These are phyloP conservation scores for Columba livia DNA, from an alignment of 2,113 vertebrate species.

Conservation along the genomic window DNA sequence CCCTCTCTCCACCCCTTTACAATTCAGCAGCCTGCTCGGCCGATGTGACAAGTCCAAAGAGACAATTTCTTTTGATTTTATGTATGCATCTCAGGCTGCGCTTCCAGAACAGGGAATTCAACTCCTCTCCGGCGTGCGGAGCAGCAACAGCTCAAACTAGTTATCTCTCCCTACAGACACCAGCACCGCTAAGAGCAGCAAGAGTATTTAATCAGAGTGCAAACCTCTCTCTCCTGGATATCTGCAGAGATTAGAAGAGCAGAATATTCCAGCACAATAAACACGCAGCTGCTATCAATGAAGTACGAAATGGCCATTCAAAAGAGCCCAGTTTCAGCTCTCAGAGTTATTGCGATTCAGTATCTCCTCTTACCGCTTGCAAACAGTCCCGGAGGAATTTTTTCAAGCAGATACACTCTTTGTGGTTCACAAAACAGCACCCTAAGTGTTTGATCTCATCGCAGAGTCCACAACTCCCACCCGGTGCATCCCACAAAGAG, in stretches of 20 bases:
- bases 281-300: neutral
- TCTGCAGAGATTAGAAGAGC: neutral
- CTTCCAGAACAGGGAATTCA: neutral
- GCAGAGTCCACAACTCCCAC: neutral
- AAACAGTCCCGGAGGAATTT: neutral
- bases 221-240: neutral
- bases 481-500: fast-evolving
- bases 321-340: neutral
- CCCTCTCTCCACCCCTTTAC: neutral
- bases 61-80: neutral
- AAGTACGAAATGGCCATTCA: neutral
- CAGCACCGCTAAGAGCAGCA: neutral
- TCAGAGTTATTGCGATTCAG: neutral
- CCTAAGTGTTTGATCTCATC: neutral
- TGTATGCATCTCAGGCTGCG: neutral
- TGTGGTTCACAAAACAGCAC: fast-evolving
- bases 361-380: neutral
- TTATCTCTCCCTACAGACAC: neutral
- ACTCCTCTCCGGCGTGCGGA: neutral
- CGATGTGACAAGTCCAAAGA: conserved; percentile 6
- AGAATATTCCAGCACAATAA: conserved; percentile 11
- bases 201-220: neutral
- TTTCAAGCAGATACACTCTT: neutral
- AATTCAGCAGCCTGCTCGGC: neutral
- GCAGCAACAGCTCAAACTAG: neutral